A percentile compares a stretch with the other conserved stretches of the same genome.
Evolutionary conservation across 1,140 invertebrate genomes (phyloP).

Genomic region (Drosophila cardini): DNA sequence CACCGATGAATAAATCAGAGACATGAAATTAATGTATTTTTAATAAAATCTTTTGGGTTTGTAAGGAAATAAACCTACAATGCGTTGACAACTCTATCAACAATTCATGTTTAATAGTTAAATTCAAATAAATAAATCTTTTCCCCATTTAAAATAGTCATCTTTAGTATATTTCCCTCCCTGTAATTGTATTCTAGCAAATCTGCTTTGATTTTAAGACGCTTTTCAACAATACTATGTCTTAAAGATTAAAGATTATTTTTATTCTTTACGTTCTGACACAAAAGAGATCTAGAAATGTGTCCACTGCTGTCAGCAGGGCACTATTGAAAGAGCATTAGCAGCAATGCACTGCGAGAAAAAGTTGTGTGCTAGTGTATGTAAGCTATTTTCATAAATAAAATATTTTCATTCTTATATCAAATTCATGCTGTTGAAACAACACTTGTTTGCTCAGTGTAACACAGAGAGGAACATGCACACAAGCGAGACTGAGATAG

Average conservation of each 20-base stretch:
- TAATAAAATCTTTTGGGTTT: not conserved
- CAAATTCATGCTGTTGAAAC: not conserved
- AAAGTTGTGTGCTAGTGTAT: no score
- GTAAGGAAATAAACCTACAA: not conserved
- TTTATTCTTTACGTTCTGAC: not conserved
- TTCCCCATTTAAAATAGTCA: not conserved
- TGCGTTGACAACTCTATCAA: not conserved
- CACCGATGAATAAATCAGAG: slow-evolving; percentile 23
- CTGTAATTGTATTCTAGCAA: slow-evolving; percentile 1
- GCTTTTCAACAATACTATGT: slow-evolving; percentile 8
- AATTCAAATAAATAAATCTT: not conserved
- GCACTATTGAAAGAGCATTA: not conserved
- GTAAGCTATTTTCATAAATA: not conserved
- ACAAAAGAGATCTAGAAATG: slow-evolving; percentile 39
- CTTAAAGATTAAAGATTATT: slow-evolving; percentile 4
- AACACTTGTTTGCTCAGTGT: not conserved
- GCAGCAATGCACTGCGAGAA: not conserved
- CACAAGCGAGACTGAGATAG: not conserved
- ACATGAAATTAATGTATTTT: not conserved
- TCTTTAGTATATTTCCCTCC: not conserved
- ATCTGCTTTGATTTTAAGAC: slow-evolving; percentile 17
- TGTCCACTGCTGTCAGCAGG: slow-evolving; percentile 48
- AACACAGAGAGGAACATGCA: not conserved
- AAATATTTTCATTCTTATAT: not conserved
- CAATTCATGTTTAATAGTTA: not conserved